Evolutionary conservation across 2,888 invertebrate species (phyloP), one percentile per base, ranked within the genome.

Genomic region (Eledona agricola): DNA sequence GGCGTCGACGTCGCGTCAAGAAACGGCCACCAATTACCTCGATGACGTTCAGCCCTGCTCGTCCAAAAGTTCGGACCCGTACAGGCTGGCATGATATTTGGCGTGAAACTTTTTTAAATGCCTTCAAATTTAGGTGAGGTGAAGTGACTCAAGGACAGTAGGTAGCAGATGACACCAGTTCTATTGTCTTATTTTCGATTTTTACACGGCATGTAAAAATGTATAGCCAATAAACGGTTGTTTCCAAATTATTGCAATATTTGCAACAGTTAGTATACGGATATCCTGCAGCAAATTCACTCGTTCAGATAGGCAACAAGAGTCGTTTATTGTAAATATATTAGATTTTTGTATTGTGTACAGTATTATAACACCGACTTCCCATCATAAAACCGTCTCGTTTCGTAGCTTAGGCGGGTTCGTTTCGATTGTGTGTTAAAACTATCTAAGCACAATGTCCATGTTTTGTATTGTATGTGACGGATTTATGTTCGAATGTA

Each of bases 1-100:
- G 56, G 67, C 75, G 55, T 80, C 81, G 64, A 81, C 81, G 69
- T 81, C 81, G 67, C 78, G 78, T 75, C 78, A 80, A 70, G 68
- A 71, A 54, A n/a, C n/a, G n/a, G 67, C 70, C 17, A 34, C 47
- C 19, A 71, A 71, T 60, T 74, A 74, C 62, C 62, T 77, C 32
- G 77, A 78, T 60, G 78, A 78, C 61, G 77, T 76, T 23, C 78
- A 78, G 57, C 78, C 79, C 23, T 78, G 78, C 65, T 77, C 78
- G 52, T 78, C 78, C 26, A 77, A 77, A 71, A 73, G 71, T 68
- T 70, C 70, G 49, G 72, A 73, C 56, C 70, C 71, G 28, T 73
- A 74, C 58, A 70, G 71, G 62, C 63, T 72, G 63, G 74, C 73
- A 72, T 77, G 75, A 75, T 74, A 73, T 67, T 68, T 59, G 59